A percentile compares a stretch with the other conserved stretches of the same genome.
Evolutionary conservation across 2,113 vertebrate species (phyloP).

Genomic region (Myrmophylax atrothorax): DNA sequence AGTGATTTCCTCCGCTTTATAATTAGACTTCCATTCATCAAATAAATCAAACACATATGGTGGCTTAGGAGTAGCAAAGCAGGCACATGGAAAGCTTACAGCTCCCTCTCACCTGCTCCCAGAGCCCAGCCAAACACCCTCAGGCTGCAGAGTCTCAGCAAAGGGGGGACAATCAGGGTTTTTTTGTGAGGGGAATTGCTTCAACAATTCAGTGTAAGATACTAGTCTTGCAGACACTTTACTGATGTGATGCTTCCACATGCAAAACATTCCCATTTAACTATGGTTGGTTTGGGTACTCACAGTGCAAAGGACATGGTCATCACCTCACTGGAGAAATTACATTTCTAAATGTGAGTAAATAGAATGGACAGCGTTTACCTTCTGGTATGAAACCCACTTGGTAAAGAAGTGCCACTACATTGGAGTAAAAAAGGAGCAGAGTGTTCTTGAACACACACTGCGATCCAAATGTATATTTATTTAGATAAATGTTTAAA

Average conservation of each 20-base stretch:
- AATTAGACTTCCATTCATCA: not conserved
- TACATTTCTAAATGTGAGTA: not conserved
- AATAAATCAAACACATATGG: not conserved
- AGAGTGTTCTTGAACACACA: fast-evolving
- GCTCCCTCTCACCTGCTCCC: not conserved
- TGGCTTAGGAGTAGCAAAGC: not conserved
- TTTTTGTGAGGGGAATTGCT: not conserved
- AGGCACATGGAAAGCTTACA: not conserved
- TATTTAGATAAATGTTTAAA: not conserved
- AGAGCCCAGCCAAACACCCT: not conserved
- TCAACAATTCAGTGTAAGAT: not conserved
- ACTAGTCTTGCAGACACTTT: not conserved
- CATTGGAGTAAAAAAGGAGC: not conserved
- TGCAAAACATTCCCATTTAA: not conserved
- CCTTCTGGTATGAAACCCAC: not conserved
- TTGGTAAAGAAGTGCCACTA: not conserved
- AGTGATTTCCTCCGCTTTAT: not conserved
- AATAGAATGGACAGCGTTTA: not conserved
- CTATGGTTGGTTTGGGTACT: not conserved
- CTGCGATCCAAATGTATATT: not conserved
- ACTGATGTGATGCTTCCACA: not conserved
- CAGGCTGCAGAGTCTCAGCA: not conserved
- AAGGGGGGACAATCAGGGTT: not conserved
- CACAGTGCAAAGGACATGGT: not conserved
- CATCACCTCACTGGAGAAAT: not conserved